Evolutionary conservation across 1,140 invertebrate genomes (phyloP).

Genomic region (Drosophila funebris): DNA sequence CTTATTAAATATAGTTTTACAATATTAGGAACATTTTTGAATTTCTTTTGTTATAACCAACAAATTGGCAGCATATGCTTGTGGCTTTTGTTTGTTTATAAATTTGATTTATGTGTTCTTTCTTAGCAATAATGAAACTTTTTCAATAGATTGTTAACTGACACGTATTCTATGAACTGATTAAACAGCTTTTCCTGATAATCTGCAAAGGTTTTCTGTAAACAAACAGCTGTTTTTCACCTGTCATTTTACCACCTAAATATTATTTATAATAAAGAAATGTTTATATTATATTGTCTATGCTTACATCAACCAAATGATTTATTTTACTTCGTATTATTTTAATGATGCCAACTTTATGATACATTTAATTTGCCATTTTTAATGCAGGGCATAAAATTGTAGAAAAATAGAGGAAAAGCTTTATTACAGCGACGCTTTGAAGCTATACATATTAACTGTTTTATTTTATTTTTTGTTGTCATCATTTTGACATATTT

Average conservation of each 20-base stretch:
- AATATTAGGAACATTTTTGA: neutral
- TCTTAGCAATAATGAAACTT: too few relatives aligned
- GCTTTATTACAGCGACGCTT: slow-evolving; percentile 9
- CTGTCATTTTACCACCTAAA: too few relatives aligned
- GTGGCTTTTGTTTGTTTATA: neutral
- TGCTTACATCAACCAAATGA: neutral
- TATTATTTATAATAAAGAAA: too few relatives aligned
- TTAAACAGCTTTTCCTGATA: too few relatives aligned
- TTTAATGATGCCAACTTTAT: slow-evolving; percentile 1
- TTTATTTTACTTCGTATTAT: neutral
- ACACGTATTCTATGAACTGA: too few relatives aligned
- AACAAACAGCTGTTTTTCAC: too few relatives aligned
- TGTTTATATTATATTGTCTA: too few relatives aligned
- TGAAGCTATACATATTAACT: slow-evolving; percentile 22
- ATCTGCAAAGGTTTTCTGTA: too few relatives aligned
- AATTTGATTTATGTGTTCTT: too few relatives aligned
- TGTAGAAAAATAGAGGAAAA: slow-evolving; percentile 12
- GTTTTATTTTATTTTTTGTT: slow-evolving; percentile 26
- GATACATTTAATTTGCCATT: slow-evolving; percentile 25
- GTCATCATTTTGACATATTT: slow-evolving; percentile 54
- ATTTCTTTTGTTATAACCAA: neutral
- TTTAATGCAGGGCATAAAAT: slow-evolving; percentile 20
- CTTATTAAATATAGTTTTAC: neutral
- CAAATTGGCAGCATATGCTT: neutral
- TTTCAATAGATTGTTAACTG: too few relatives aligned